Evolutionary conservation across 2,113 vertebrate genomes (phyloP).

Genomic region (Cyrtonyx montezumae): DNA sequence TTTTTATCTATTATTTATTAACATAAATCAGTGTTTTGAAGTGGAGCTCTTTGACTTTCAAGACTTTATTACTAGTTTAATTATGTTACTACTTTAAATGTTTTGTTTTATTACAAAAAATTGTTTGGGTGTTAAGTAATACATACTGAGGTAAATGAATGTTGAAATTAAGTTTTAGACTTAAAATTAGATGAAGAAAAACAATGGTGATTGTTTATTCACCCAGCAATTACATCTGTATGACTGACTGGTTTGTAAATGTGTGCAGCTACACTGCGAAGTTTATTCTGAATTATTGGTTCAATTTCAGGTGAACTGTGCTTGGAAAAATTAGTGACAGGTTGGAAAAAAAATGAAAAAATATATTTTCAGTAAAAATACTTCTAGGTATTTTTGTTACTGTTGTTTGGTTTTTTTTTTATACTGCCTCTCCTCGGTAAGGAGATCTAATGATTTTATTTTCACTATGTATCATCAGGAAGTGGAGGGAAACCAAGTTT

Average conservation of each 20-base stretch:
- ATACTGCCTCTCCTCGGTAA: not conserved
- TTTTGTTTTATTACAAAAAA: not conserved
- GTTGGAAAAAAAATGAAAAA: not conserved
- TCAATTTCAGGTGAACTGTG: not conserved
- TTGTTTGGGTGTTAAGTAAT: not conserved
- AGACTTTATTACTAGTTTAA: not conserved
- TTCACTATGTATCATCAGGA: not conserved
- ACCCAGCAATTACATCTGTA: not conserved
- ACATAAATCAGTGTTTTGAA: not conserved
- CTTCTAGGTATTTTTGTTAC: not conserved
- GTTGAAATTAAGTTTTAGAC: not conserved
- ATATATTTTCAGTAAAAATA: not conserved
- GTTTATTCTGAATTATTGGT: not conserved
- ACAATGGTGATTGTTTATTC: not conserved
- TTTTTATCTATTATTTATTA: not conserved
- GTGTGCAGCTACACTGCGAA: not conserved
- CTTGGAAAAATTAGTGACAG: not conserved
- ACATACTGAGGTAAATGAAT: not conserved
- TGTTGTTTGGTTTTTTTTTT: not conserved
- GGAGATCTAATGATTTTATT: not conserved
- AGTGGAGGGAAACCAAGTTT: not conserved
- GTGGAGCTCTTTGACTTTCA: not conserved
- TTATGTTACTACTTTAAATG: not conserved
- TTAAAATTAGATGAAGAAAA: not conserved
- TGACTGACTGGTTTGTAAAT: not conserved